Evolutionary conservation across 2,888 invertebrate genomes (phyloP).

Genomic region (Eupithecia dodoneata): DNA sequence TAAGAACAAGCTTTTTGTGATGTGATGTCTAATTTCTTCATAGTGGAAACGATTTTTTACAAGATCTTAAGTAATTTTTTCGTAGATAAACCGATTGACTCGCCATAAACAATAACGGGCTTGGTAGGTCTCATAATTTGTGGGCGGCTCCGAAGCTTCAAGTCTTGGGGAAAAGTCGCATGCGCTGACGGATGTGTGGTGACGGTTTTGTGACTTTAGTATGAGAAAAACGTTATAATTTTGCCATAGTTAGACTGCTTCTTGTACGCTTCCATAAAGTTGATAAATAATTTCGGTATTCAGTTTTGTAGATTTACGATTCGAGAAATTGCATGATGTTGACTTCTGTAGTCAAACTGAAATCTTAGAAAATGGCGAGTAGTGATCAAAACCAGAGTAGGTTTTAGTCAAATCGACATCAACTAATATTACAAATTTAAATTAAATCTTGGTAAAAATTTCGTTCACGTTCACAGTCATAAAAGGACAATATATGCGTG

Average conservation of each 20-base stretch:
- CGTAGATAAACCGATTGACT: constrained; percentile 40
- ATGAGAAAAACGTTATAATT: constrained; percentile 62
- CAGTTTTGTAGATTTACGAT: constrained; percentile 65
- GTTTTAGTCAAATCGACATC: background rate
- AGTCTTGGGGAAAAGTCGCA: constrained; percentile 67
- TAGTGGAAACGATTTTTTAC: constrained; percentile 38
- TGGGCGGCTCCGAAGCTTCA: constrained; percentile 41
- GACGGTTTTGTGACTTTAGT: constrained; percentile 72
- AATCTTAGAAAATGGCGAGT: constrained; percentile 49
- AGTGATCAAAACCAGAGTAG: constrained; percentile 49
- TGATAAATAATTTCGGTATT: constrained; percentile 69
- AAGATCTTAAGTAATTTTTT: constrained; percentile 36
- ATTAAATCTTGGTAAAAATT: background rate
- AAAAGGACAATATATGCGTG: background rate
- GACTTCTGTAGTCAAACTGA: constrained; percentile 53
- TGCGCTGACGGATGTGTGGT: constrained; percentile 72
- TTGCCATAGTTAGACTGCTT: constrained; percentile 75
- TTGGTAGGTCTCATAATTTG: constrained; percentile 53
- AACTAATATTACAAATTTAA: background rate
- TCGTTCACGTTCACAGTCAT: background rate
- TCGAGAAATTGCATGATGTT: constrained; percentile 68
- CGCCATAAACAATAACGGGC: constrained; percentile 51
- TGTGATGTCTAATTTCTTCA: constrained; percentile 71
- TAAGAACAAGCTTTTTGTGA: constrained; percentile 79
- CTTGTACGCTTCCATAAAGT: constrained; percentile 75